Evolutionary conservation across 2,888 invertebrate species (phyloP), one percentile per base, ranked within the genome.

Genomic region (Epiblema foenella): DNA sequence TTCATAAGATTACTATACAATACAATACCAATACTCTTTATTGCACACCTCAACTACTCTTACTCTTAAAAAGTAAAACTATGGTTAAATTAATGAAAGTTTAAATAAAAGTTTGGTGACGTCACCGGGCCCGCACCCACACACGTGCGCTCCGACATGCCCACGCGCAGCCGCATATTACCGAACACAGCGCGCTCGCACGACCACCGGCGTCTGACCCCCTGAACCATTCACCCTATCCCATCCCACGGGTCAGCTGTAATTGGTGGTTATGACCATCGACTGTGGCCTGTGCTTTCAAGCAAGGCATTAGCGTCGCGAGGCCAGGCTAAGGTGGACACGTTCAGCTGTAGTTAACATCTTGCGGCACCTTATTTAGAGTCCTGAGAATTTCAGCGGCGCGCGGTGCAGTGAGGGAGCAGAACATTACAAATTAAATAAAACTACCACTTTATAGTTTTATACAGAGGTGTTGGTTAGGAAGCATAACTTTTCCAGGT

Each of bases 71-170:
- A 15, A 2, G 4, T 42, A 15, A 46, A 46, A 46, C n/a, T n/a
- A n/a, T 12, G 46, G 46, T 46, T 46, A 46, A 54, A 52, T 10
- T 65, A 42, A 42, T 52, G 8, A 11, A 42, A 57, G 20, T 54
- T 39, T 60, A 69, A 66, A 42, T 24, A 9, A 24, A 4, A 24
- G 4, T 24, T 8, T 18, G 24, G 9, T 11, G 18, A 51, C 37
- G 20, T 7, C 56, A 57, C 72, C 64, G 56, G 73, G 49, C 69
- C 54, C 20, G 46, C 67, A 77, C 75, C 75, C 76, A 80, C 81
- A 81, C 79, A 74, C 46, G 39, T 17, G 37, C 68, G 71, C 52
- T n/a, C 54, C 63, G 69, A 67, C 54, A 39, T 68, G 71, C 74
- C 74, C 72, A 74, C 74, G 74, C 74, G 54, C 65, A 66, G 66